Evolutionary conservation across 2,888 invertebrate species (phyloP), one percentile per base, ranked within the genome.

Genomic region (Agelastica alni): DNA sequence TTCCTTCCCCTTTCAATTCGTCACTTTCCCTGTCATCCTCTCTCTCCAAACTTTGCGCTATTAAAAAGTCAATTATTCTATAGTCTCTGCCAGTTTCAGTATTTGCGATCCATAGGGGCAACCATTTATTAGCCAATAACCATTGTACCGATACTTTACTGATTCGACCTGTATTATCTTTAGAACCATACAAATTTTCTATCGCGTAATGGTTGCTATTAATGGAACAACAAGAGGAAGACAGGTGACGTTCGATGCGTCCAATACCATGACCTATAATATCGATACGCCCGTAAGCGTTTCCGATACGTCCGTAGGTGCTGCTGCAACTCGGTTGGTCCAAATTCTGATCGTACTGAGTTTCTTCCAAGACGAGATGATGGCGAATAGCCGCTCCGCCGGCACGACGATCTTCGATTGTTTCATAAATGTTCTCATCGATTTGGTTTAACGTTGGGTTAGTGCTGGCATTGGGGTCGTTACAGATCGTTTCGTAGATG

Each of bases 81-180:
- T 74, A 74, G 61, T 74, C 74, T 39, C 68, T 59, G 6, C 48
- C 82, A 45, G 80, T 80, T n/a, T 77, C 77, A 1, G 77, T 77
- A 54, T 78, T 78, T n/a, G 79, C 78, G 53, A 83, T 81, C 85
- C 85, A 85, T 32, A 84, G 68, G 0, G 84, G 83, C 14, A 85
- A 68, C 85, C 85, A 86, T 64, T 84, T 83, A 67, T 86, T 85
- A 0, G 85, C 83, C 55, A 86, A 74, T 63, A 85, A 77, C 85
- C 86, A 86, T 66, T 85, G 85, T 28, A 85, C 76, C 1, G 85
- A 82, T 1, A 83, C 81, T 68, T 83, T 83, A 47, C 83, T 85
- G 42, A 85, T 82, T 46, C 84, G 73, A 5, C 81, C 77, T 2
- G 75, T 69, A 31, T 65, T 58, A 51, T 75, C 75, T 6, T 57